Evolutionary conservation across 2,797 vertebrate species (phyloP), one percentile per base, ranked within the genome.

Genomic region (Furcifer pardalis): DNA sequence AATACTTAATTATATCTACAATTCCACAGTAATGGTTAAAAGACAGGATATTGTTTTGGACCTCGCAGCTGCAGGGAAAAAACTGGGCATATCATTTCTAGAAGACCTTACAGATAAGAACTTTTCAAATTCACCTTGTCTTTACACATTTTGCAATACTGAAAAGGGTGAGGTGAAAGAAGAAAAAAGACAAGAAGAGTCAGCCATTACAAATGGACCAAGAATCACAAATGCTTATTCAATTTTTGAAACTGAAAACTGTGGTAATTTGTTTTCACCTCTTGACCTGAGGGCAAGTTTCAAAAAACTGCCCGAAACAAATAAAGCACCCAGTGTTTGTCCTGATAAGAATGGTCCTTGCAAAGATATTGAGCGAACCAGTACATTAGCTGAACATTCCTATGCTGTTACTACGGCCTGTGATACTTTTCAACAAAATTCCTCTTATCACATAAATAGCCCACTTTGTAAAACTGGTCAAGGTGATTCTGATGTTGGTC

Each of bases 201-300:
- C 96, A 0, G 97, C 97, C 59, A 91, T 95, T 90, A 92, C 97
- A 65, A 98, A 95, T 63, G 99, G 98, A 81, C 99, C 99, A 68
- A 96, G 99, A 91, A 99, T 99, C 93, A 99, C 98, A 83, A 99
- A 99, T 84, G 99, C 99, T 7, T 99, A 99, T 92, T 99, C 99
- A 60, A 99, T 99, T 94, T 98, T 97, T 86, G 98, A 99, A 92
- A 97, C 96, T 1, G 97, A 98, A 91, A 96, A 95, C 81, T 97
- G 95, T 59, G 96, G 94, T 89, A 96, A 96, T 94, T 97, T 97
- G 89, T 99, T 99, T 94, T 98, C 97, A 90, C 97, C 98, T 3
- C 94, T 98, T 86, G 97, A 97, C 91, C 94, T 97, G 91, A 95
- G 96, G 84, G 95, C 95, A 6, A 97, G 89, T 89, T 97, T 96